Evolutionary conservation across 2,888 invertebrate genomes (phyloP).

Genomic region (Crepidodera aurea): DNA sequence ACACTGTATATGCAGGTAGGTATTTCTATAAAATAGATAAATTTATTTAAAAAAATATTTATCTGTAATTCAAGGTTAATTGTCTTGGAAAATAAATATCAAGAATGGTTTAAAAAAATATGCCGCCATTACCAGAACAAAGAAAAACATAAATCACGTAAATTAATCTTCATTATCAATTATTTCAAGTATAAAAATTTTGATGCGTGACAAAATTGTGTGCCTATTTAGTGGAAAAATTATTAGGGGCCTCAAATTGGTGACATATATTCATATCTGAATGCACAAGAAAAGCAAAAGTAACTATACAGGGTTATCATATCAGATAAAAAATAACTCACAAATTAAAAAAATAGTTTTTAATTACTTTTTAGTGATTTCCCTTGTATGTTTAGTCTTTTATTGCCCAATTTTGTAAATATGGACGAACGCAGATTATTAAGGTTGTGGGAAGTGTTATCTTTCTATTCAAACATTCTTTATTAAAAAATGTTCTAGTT

Average conservation of each 20-base stretch:
- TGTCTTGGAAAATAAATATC: too few relatives aligned
- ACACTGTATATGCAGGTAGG: too few relatives aligned
- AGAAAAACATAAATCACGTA: constrained; percentile 5
- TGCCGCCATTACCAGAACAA: not conserved
- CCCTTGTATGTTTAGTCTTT: not conserved
- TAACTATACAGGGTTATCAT: too few relatives aligned
- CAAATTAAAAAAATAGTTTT: too few relatives aligned
- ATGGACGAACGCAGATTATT: not conserved
- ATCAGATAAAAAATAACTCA: too few relatives aligned
- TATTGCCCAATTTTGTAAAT: not conserved
- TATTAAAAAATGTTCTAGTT: not conserved
- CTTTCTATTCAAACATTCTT: constrained; percentile 2
- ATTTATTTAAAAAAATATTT: too few relatives aligned
- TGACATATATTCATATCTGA: not conserved
- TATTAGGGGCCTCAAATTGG: not conserved
- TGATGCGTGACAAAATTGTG: not conserved
- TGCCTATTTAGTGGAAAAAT: not conserved
- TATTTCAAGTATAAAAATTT: constrained; percentile 2
- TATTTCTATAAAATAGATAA: too few relatives aligned
- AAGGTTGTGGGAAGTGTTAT: not conserved
- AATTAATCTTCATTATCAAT: constrained; percentile 8
- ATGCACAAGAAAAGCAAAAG: not conserved
- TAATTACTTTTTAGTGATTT: not conserved
- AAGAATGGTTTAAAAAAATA: too few relatives aligned
- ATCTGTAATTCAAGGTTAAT: too few relatives aligned